These are phyloP conservation scores for Thumatha senex DNA, from an alignment of 2,888 invertebrate species.

Conservation along the genomic window DNA sequence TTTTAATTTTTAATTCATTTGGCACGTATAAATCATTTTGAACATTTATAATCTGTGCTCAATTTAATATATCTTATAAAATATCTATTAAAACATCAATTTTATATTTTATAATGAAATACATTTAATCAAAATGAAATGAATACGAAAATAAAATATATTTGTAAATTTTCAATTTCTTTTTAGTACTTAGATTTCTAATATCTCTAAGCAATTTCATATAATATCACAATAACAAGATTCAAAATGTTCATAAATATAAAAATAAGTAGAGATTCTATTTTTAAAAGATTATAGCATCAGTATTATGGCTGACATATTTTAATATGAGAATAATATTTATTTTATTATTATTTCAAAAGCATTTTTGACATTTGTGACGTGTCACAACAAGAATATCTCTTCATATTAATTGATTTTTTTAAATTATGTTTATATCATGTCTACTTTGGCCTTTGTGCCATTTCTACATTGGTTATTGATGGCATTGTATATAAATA, in stretches of 20 bases:
- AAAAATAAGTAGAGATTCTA: conserved; percentile 43
- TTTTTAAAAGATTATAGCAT: conserved; percentile 23
- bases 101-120: conserved; percentile 10
- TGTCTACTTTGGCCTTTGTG: too few relatives aligned
- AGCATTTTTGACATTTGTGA: too few relatives aligned
- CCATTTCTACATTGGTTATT: too few relatives aligned
- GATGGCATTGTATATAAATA: too few relatives aligned
- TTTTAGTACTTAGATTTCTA: conserved; percentile 15
- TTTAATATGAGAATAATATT: conserved; percentile 3
- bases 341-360: background rate
- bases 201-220: conserved; percentile 21
- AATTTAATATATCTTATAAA: conserved; percentile 21
- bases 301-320: conserved; percentile 7
- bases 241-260: conserved; percentile 33
- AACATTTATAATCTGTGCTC: conserved; percentile 16
- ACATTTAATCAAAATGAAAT: conserved; percentile 20
- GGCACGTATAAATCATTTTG: conserved; percentile 24
- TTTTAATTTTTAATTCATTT: conserved; percentile 17
- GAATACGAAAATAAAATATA: conserved; percentile 22
- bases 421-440: too few relatives aligned
- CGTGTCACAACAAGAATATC: too few relatives aligned
- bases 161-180: conserved; percentile 11
- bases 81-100: conserved; percentile 15
- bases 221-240: conserved; percentile 37
- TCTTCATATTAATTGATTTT: too few relatives aligned